These are phyloP conservation scores for Antidorcas marsupialis DNA, from an alignment of 2,113 vertebrate species.

Conservation along the genomic window DNA sequence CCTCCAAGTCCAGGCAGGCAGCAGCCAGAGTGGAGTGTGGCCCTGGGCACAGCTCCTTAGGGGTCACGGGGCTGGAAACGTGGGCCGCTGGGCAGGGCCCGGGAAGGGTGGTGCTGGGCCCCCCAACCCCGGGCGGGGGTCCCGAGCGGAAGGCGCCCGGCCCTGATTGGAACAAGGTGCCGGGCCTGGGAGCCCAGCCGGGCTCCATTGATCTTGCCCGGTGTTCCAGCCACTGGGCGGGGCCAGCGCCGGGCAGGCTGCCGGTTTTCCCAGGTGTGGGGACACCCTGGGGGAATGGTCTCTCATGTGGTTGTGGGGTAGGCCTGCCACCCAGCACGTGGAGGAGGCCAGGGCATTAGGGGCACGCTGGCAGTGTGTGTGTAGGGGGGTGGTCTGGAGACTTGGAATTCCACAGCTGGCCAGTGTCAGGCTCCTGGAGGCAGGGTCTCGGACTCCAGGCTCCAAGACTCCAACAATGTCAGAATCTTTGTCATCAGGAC, in stretches of 20 bases:
- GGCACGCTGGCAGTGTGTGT: neutral
- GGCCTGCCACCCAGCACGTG: conserved; percentile 71
- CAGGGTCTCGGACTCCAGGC: neutral
- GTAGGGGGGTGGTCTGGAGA: neutral
- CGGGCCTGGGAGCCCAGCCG: neutral
- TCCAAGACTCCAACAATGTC: rapidly evolving
- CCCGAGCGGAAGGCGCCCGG: conserved; percentile 48
- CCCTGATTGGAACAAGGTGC: conserved; percentile 72
- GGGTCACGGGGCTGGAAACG: conserved; percentile 19
- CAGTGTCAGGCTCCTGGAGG: neutral
- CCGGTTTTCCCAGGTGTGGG: conserved; percentile 68
- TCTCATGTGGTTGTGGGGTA: conserved; percentile 68
- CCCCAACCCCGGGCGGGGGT: neutral
- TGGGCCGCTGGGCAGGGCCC: neutral
- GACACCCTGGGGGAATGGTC: conserved; percentile 62
- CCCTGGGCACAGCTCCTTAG: neutral
- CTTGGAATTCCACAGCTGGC: neutral
- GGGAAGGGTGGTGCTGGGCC: neutral
- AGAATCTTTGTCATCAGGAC: neutral
- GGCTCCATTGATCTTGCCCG: conserved; percentile 65
- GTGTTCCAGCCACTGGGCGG: conserved; percentile 65
- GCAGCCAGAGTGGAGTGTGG: neutral
- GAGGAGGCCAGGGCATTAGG: conserved; percentile 24
- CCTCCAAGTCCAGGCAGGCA: neutral
- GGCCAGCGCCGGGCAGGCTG: conserved; percentile 56